A percentile compares a stretch with the other conserved stretches of the same genome.
Conservation (phyloP, 1,140 invertebrate species). For the Bombus affinis region DNA sequence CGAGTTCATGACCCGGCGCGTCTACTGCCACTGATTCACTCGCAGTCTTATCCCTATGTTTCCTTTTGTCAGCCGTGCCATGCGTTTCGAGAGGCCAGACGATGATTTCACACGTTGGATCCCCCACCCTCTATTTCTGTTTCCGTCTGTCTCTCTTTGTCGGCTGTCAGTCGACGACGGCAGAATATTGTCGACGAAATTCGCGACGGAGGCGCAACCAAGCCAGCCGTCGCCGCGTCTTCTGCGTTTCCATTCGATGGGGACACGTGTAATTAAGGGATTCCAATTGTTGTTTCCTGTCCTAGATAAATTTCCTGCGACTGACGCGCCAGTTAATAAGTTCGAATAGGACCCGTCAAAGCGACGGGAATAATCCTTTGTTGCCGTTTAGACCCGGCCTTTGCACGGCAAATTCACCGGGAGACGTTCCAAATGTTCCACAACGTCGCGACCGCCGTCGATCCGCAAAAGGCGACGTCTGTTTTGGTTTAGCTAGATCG, state of each 20-base stretch:
- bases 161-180: slow-evolving; percentile 30
- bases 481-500: background rate
- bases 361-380: slow-evolving; percentile 48
- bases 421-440: background rate
- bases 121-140: background rate
- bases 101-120: slow-evolving; percentile 67
- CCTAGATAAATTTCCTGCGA: slow-evolving; percentile 44
- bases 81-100: slow-evolving; percentile 67
- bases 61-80: slow-evolving; percentile 66
- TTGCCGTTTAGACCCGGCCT: background rate
- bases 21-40: slow-evolving; percentile 74
- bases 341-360: slow-evolving; percentile 40
- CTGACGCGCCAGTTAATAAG: slow-evolving; percentile 43
- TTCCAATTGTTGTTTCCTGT: slow-evolving; percentile 50
- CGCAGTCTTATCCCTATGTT: slow-evolving; percentile 47
- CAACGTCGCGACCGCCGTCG: too few relatives aligned
- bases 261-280: slow-evolving; percentile 42
- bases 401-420: background rate
- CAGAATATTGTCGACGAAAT: slow-evolving; percentile 57
- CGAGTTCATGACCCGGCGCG: slow-evolving; percentile 70
- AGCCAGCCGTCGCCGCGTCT: background rate
- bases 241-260: slow-evolving; percentile 37
- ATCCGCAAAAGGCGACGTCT: background rate
- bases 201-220: background rate
- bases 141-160: slow-evolving; percentile 13